Evolutionary conservation across 1,140 invertebrate genomes (phyloP), one percentile per base, ranked within the genome.

Genomic region (Drosophila tani): DNA sequence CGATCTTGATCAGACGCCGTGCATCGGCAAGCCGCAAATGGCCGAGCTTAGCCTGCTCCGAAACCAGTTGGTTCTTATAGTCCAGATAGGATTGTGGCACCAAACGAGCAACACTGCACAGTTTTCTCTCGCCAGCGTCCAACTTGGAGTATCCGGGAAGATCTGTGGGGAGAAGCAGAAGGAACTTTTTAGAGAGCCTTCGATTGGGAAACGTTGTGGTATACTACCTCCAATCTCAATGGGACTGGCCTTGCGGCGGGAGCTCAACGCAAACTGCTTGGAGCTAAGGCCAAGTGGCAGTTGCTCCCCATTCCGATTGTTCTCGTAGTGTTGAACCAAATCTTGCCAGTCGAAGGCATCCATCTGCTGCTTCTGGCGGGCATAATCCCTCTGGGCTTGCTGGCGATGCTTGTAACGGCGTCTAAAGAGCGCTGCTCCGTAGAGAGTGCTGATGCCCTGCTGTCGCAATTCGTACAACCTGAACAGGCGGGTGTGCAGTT

Each of bases 1-100:
- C 97, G 69, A 98, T 98, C 93, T 98, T 98, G 12, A 98, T 95
- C 8, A 98, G 93, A 35, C 94, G 94, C 49, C 98, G 94, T 0
- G 98, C 98, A 91, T 97, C 96, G 19, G 96, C 95, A 24, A 98
- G 93, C 67, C 95, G 94, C 9, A 98, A 92, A 75, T 93, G 94
- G 3, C 96, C 96, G 56, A 94, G 93, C 82, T 96, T 97, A 62
- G 95, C 94, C 92, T 96, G 97, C 87, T 98, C 97, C 2, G 93
- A 91, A 24, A 97, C 95, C 8, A 98, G 92, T 46, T 96, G 93
- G 8, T 95, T 94, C 75, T 97, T 96, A 80, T 97, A 96, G 57
- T 97, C 95, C 41, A 97, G 93, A 92, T 96, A 98, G 9, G 95
- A 95, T 64, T 95, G 93, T 1, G 98, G 98, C 17, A 96, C 91